Percentiles rank a stretch among this genome's conserved stretches.
Conservation (phyloP, 2,113 vertebrate species). For the Pontoporia blainvillei region DNA sequence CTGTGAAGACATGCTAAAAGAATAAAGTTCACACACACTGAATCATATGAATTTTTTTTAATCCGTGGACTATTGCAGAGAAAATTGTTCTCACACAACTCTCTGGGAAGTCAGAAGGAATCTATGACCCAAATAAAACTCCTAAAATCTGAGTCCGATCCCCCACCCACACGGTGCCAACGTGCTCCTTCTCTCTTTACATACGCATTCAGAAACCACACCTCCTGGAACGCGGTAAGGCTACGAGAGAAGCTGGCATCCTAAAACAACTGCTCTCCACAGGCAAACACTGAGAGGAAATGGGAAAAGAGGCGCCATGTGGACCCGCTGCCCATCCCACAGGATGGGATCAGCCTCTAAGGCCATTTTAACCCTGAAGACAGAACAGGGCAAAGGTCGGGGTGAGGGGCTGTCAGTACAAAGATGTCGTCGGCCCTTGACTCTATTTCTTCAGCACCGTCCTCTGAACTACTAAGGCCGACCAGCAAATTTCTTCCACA, state of each 20-base stretch:
- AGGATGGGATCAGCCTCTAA: background rate
- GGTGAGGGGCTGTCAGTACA: no score
- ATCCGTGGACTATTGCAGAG: background rate
- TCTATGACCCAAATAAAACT: background rate
- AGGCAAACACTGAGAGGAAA: background rate
- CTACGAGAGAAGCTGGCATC: background rate
- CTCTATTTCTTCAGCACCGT: background rate
- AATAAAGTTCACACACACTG: background rate
- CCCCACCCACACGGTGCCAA: no score
- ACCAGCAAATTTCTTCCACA: background rate
- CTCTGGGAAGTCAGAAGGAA: background rate
- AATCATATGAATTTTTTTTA: background rate
- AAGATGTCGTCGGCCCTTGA: background rate
- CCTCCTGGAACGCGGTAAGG: background rate
- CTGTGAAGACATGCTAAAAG: background rate
- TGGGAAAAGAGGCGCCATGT: background rate
- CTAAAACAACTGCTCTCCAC: background rate
- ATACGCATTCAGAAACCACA: background rate
- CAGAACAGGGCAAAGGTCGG: background rate
- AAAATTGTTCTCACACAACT: background rate
- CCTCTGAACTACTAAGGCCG: background rate
- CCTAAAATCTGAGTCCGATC: background rate
- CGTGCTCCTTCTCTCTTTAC: background rate
- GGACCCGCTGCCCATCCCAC: background rate
- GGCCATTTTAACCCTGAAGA: background rate